phyloP scores from a whole-genome alignment of 2,888 invertebrate genomes.

The Metellina segmentata region DNA sequence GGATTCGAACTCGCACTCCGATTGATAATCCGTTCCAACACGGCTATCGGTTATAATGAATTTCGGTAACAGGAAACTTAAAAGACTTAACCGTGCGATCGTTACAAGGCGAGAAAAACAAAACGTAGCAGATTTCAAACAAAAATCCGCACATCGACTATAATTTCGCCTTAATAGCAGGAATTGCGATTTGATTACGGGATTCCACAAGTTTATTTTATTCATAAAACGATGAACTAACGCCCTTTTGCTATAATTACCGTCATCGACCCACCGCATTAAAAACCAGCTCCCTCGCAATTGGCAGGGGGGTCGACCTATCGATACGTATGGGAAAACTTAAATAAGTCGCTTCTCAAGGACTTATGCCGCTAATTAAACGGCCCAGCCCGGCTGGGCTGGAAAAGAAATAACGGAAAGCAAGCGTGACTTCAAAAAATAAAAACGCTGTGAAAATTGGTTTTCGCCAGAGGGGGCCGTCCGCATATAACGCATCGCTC shows the following conservation, averaged over 20 bases:
- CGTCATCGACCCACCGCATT: conserved; percentile 3
- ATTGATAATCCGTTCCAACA: too few species aligned
- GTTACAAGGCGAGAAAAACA: too few species aligned
- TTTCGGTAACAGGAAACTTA: too few species aligned
- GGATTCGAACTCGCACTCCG: too few species aligned
- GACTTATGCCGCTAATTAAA: conserved; percentile 46
- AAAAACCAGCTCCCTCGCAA: neutral
- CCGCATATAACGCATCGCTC: neutral
- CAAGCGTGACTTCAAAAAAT: conserved; percentile 32
- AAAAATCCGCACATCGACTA: too few species aligned
- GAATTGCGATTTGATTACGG: too few species aligned
- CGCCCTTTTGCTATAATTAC: conserved; percentile 18
- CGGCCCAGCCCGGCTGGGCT: conserved; percentile 1
- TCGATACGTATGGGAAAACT: conserved; percentile 55
- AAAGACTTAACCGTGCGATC: too few species aligned
- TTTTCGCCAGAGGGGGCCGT: conserved; percentile 10
- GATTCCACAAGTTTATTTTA: too few species aligned
- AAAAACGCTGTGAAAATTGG: neutral
- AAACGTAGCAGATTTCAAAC: too few species aligned
- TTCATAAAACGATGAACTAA: too few species aligned
- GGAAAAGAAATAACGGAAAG: neutral
- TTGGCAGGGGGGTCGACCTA: conserved; percentile 18
- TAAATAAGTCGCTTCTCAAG: conserved; percentile 55
- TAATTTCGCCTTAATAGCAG: too few species aligned
- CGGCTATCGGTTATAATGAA: too few species aligned